Evolutionary conservation across 2,888 invertebrate species (phyloP), one percentile per base, ranked within the genome.

Genomic region (Oxytorus armatus): DNA sequence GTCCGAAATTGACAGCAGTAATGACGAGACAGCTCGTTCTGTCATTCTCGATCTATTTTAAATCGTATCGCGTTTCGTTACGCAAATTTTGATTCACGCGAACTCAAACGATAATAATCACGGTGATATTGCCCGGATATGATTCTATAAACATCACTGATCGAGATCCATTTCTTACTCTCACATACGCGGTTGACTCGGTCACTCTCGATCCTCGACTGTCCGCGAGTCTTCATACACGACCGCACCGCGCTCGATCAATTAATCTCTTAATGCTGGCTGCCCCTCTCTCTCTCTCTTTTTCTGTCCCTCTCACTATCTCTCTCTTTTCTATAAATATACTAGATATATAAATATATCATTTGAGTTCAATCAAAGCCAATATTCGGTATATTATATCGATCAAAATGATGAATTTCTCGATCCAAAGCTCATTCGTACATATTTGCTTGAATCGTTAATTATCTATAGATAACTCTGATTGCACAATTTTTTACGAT

Each of bases 181-280:
- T 74, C 69, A 51, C 39, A 21, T 25, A 59, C 51, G 68, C 75
- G 79, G 61, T 79, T 63, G 57, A 65, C 44, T 55, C 70, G 70
- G 29, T 66, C 66, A 68, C 76, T 61, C 72, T 79, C 76, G 76
- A 72, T 79, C 72, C 57, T 53, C 59, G 65, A 66, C 65, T 66
- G 79, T 75, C 55, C 63, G 5, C n/a, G 47, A 74, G 49, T 42
- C 10, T n/a, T n/a, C 23, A 33, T 39, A 23, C 44, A 53, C 65
- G 18, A 75, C 70, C 69, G 59, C 63, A 69, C 33, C 29, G 47
- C 29, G 47, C 61, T 74, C 61, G 61, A 33, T 75, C 70, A 70
- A 57, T 33, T 51, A 61, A 79, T 65, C 66, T 75, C 25, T 70
- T 47, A 57, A 21, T 21, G 57, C 61, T 29, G 10, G n/a, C n/a